Evolutionary conservation across 2,888 invertebrate genomes (phyloP), one percentile per base, ranked within the genome.

Genomic region (Cotesia congregata): DNA sequence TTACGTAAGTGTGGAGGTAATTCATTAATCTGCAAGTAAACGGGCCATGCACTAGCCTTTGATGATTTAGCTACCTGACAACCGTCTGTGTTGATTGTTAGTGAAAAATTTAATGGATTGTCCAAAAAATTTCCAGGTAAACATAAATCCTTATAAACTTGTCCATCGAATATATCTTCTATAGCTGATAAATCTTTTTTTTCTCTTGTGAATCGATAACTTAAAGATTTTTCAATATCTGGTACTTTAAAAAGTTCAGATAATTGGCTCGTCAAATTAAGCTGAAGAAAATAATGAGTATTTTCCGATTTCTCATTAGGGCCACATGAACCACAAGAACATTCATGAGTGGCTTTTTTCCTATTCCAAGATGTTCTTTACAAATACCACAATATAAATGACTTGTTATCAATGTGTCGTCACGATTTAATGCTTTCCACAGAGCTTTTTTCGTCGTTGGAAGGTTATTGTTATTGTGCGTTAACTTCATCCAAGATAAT

Each of bases 111-210:
- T 6, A 60, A 17, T 0, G 59, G 68, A 50, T 71, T 68, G n/a
- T 15, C 9, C 17, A 79, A 67, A 75, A 79, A 79, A 69, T 71
- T 64, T 12, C 75, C 78, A 15, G 72, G 59, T n/a, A 50, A 41
- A 65, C 62, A 38, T n/a, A 75, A 6, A 50, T 67, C 39, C 12
- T 40, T 30, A 65, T 80, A 80, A 20, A 67, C 65, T 30, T 62
- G 30, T 7, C 77, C 77, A 50, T 80, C 77, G 12, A 73, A 80
- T 5, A 80, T 71, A 59, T 78, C 80, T 73, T 78, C 77, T 7
- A 78, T 75, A n/a, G 75, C 67, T 15, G 15, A 5, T 0, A 20
- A 15, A 71, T 74, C 7, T 50, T 38, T 20, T 61, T 68, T 77
- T 50, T 3, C 60, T 30, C 70, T 39, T 6, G 7, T 72, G 5